Base-by-base conservation (phyloP, 2,888 invertebrate species). In the Ellobium chinense region DNA sequence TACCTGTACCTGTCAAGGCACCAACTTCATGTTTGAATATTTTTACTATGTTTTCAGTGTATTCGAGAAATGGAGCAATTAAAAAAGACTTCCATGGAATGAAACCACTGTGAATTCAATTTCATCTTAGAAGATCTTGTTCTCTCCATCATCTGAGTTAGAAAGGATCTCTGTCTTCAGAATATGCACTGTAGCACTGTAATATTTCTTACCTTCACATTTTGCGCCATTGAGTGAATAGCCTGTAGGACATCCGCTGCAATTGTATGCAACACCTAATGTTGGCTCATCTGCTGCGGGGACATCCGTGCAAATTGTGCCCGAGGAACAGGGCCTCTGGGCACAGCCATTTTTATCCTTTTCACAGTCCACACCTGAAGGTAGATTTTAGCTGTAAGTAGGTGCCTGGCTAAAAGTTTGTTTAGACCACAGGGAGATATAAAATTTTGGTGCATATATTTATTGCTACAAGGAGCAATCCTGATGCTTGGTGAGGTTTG, bases 231-330 rank as follows among this genome's bases (percentile, higher is more conserved):
- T 46, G 18, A 18, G 46, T 18, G 7, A 18, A 18, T 12, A 87
- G 1, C 88, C 88, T 18, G n/a, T 12, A 0, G 87, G 85, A 31
- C 88, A 88, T 18, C 83, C 76, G 68, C 56, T 68, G 46, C 83
- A 83, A 5, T 62, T 79, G 74, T 77, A 81, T 5, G 79, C 39
- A 0, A 66, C 12, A 2, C 77, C 70, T 21, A 54, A 70, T 1
- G 68, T 69, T 0, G 66, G 68, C 63, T 85, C 83, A 12, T 78
- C 78, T 12, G 56, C 81, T 12, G 87, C 84, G 1, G 82, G 36
- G 27, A 77, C 54, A 78, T 88, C 88, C 12, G 85, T 83, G 65
- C 88, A 88, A 29, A 62, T 85, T 27, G 73, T 68, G 12, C 27
- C n/a, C 1, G 36, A 1, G 9, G 73, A 62, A 46, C 82, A 79